Evolutionary conservation across 2,888 invertebrate species (phyloP).

Genomic region (Serrognathus titanus): DNA sequence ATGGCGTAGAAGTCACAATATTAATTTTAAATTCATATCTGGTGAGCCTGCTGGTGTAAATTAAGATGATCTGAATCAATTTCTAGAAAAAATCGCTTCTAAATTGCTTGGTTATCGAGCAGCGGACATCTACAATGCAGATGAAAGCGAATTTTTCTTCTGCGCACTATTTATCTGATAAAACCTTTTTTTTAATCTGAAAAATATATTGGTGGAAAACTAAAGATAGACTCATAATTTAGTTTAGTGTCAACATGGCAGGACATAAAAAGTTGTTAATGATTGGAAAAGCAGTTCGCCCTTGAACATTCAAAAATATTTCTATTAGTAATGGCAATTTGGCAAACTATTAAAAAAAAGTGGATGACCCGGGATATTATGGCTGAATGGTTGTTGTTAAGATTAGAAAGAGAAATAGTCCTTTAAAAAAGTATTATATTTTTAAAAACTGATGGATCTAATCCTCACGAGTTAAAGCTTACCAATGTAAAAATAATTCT

Average conservation of each 20-base stretch:
- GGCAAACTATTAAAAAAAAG: too few relatives aligned
- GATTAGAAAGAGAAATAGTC: neutral
- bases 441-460: neutral
- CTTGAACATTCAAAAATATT: neutral
- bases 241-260: too few relatives aligned
- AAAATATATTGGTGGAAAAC: too few relatives aligned
- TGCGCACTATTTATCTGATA: too few relatives aligned
- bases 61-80: constrained; percentile 23
- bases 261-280: neutral
- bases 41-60: constrained; percentile 26
- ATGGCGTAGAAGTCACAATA: constrained; percentile 14
- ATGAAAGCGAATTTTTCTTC: constrained; percentile 34
- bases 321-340: too few relatives aligned
- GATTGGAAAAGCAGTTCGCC: neutral
- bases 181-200: too few relatives aligned
- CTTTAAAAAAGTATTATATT: neutral
- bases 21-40: constrained; percentile 28
- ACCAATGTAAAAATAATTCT: neutral
- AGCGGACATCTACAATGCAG: constrained; percentile 24
- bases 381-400: too few relatives aligned
- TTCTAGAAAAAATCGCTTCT: constrained; percentile 21
- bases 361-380: too few relatives aligned
- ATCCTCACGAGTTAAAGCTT: neutral
- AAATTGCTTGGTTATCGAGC: constrained; percentile 19
- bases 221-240: too few relatives aligned